A percentile compares a stretch with the other conserved stretches of the same genome.
Conservation (phyloP, 2,113 vertebrate genomes). For the Bagarius yarrelli region DNA sequence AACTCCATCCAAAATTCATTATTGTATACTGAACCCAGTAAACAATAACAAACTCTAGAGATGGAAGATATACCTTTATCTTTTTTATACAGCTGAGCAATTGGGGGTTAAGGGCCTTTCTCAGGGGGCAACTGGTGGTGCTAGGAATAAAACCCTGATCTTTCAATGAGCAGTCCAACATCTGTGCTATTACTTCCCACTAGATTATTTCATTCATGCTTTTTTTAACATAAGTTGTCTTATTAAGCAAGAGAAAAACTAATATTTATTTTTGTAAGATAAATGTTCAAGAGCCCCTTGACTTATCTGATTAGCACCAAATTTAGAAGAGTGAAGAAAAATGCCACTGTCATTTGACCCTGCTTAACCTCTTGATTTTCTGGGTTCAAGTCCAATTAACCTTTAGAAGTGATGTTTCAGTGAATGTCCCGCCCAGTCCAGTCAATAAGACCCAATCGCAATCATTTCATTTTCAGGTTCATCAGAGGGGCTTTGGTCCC, state of each 20-base stretch:
- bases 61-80: neutral
- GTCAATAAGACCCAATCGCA: slow-evolving; percentile 88
- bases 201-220: neutral
- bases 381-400: slow-evolving; percentile 99
- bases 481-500: slow-evolving; percentile 82
- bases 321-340: slow-evolving; percentile 82
- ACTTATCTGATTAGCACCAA: slow-evolving; percentile 89
- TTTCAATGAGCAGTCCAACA: too few relatives aligned
- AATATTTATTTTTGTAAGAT: slow-evolving; percentile 64
- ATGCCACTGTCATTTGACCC: slow-evolving; percentile 91
- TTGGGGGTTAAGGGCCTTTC: too few relatives aligned
- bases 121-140: too few relatives aligned
- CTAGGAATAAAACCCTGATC: too few relatives aligned
- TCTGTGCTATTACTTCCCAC: too few relatives aligned
- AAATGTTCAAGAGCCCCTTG: slow-evolving; percentile 72
- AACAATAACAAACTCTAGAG: neutral
- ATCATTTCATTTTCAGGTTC: slow-evolving; percentile 97
- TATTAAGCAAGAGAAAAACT: slow-evolving; percentile 6
- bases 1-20: neutral
- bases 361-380: slow-evolving; percentile 95
- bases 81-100: too few relatives aligned
- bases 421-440: slow-evolving; percentile 85
- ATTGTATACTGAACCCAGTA: neutral
- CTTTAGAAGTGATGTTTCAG: slow-evolving; percentile 82
- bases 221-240: neutral